Percentiles rank a stretch among this genome's conserved stretches.
phyloP scores from a whole-genome alignment of 2,888 invertebrate genomes.

The Halocaridina rubra region DNA sequence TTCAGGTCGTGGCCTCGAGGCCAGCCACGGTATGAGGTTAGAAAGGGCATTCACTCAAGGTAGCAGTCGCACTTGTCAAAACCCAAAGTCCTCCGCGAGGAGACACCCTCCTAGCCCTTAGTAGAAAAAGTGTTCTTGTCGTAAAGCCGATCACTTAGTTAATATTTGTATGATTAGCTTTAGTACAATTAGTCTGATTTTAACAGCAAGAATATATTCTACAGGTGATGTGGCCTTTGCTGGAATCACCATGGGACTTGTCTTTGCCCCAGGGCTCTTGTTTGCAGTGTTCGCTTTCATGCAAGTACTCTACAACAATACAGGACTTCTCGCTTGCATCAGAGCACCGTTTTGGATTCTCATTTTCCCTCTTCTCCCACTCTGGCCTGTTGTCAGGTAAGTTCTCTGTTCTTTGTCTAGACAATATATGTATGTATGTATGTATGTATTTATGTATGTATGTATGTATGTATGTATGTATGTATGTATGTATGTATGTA shows the following conservation, averaged over 20 bases:
- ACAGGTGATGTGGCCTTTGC: constrained; percentile 42
- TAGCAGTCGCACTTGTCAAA: too few species aligned
- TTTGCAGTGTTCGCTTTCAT: constrained; percentile 42
- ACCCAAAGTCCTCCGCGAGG: too few species aligned
- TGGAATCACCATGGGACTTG: constrained; percentile 34
- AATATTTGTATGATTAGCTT: too few species aligned
- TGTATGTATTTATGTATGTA: not conserved
- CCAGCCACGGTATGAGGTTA: too few species aligned
- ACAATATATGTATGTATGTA: not conserved
- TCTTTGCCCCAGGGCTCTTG: constrained; percentile 44
- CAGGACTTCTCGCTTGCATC: constrained; percentile 34
- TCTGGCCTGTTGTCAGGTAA: constrained; percentile 44
- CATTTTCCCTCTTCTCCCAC: constrained; percentile 36
- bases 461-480: not conserved
- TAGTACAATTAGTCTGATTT: too few species aligned
- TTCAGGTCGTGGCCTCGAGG: too few species aligned
- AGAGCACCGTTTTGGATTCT: constrained; percentile 47
- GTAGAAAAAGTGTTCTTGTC: too few species aligned
- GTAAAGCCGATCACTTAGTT: too few species aligned
- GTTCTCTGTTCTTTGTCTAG: not conserved
- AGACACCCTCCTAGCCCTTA: too few species aligned
- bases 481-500: not conserved
- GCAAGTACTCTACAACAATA: constrained; percentile 31
- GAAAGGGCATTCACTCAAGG: too few species aligned
- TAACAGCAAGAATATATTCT: too few species aligned